Evolutionary conservation across 2,888 invertebrate species (phyloP), one percentile per base, ranked within the genome.

Genomic region (Parnassius smintheus): DNA sequence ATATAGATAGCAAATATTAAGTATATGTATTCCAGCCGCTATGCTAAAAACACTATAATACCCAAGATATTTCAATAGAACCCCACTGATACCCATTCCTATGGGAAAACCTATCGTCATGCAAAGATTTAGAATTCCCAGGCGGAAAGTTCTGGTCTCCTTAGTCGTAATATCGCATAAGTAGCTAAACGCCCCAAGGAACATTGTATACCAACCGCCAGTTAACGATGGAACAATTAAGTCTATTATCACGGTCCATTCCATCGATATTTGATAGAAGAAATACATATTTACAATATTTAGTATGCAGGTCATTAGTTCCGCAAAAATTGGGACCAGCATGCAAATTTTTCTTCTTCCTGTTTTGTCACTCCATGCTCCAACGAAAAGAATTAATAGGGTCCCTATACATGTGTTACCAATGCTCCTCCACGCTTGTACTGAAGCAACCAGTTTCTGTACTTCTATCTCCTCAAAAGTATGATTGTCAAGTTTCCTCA

Each of bases 401-500:
- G 92, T 89, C 0, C 94, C 93, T 3, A 94, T 73, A 0, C 90
- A 80, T 12, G 93, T 93, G 61, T 92, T 91, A 1, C 94, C 75
- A 0, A 93, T 83, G 45, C 92, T 93, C 72, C 92, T 93, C 92
- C 93, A 93, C 12, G 92, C 91, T 61, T 91, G 86, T 62, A 93
- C 92, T 1, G 92, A 87, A 0, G 92, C 91, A 62, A 94, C 93
- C 9, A 94, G 75, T 65, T 91, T 93, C 68, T 94, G 94, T 0
- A 95, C 94, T 63, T 93, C 93, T n/a, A 92, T 88, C 75, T 95
- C 95, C 80, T 95, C 93, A 8, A 81, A 79, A 0, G 94, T 94
- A 70, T 93, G 93, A 71, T 95, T 95, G 0, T 92, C 93, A 2
- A 95, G 95, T 71, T 95, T 93, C 56, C 96, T 91, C 0, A 93